Conservation (phyloP, 1,140 invertebrate genomes). For the Bemisia tabaci region DNA sequence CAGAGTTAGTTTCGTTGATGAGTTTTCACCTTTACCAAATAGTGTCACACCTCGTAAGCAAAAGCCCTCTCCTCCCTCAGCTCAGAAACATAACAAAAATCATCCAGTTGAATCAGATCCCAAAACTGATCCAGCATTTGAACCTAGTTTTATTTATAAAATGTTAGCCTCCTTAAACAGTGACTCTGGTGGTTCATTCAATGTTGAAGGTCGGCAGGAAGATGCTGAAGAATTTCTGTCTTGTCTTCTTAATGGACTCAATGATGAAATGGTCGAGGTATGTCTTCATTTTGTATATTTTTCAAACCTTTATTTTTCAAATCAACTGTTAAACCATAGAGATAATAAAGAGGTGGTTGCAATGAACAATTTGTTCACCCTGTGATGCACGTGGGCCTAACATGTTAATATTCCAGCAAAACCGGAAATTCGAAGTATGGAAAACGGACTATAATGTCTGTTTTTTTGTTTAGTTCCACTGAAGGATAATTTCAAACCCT, state of each 20-base stretch:
- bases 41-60: slow-evolving; percentile 24
- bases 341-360: too few species aligned
- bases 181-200: slow-evolving; percentile 41
- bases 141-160: slow-evolving; percentile 67
- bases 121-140: slow-evolving; percentile 51
- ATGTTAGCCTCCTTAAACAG: slow-evolving; percentile 59
- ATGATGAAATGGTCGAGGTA: slow-evolving; percentile 90
- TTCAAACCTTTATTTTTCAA: too few species aligned
- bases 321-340: too few species aligned
- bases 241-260: slow-evolving; percentile 79
- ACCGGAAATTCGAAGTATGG: too few species aligned
- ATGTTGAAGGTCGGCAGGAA: slow-evolving; percentile 73
- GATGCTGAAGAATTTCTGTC: slow-evolving; percentile 92
- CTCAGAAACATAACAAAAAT: neutral
- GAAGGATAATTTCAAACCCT: too few species aligned
- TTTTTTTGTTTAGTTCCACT: too few species aligned
- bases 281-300: slow-evolving; percentile 18
- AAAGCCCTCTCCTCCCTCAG: neutral
- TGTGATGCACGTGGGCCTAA: too few species aligned
- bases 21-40: slow-evolving; percentile 47
- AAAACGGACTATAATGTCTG: too few species aligned
- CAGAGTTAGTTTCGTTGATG: slow-evolving; percentile 43
- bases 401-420: too few species aligned
- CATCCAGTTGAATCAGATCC: slow-evolving; percentile 16
- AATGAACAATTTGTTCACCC: too few species aligned